A percentile compares a stretch with the other conserved stretches of the same genome.
Conservation (phyloP, 2,888 invertebrate genomes). For the Raillietiella orientalis region DNA sequence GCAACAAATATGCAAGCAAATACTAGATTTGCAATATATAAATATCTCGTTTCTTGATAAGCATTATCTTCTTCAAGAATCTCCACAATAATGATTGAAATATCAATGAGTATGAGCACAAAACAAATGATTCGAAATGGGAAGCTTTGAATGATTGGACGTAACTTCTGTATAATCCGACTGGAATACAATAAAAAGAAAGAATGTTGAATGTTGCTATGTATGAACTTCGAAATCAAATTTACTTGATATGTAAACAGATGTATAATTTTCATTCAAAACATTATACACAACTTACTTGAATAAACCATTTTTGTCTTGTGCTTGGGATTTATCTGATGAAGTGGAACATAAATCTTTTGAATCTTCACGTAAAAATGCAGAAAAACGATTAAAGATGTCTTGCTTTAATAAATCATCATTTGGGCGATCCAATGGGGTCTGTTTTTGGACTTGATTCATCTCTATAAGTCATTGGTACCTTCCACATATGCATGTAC, state of each 20-base stretch:
- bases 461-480: no score
- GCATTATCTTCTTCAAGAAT: conserved; percentile 5
- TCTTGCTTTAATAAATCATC: no score
- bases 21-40: conserved; percentile 12
- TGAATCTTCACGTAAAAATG: no score
- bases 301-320: not conserved
- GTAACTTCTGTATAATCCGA: conserved; percentile 7
- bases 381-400: no score
- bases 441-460: no score
- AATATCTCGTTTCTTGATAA: conserved; percentile 9
- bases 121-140: conserved; percentile 7
- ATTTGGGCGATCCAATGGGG: no score
- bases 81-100: conserved; percentile 7
- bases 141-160: conserved; percentile 8
- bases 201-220: conserved; percentile 1
- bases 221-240: conserved; percentile 1
- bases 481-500: no score
- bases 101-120: conserved; percentile 8
- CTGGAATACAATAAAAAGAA: conserved; percentile 4
- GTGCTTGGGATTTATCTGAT: not conserved
- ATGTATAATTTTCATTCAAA: conserved; percentile 5
- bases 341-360: no score
- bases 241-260: conserved; percentile 3
- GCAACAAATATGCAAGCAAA: conserved; percentile 14
- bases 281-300: conserved; percentile 3